phyloP scores from a whole-genome alignment of 2,888 invertebrate species.

The Dynastes grantii region DNA sequence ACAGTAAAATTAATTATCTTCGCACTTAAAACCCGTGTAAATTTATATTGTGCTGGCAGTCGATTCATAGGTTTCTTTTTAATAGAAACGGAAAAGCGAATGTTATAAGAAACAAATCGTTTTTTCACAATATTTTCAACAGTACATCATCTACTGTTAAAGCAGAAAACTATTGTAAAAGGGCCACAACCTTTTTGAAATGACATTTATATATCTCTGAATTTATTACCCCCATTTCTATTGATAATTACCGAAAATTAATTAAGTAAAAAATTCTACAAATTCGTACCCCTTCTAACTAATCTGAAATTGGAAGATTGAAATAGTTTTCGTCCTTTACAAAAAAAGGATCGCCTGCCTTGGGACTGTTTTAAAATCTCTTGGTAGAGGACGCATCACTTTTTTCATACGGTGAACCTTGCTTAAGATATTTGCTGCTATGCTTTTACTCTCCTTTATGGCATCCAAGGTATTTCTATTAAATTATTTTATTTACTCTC shows the following conservation, averaged over 20 bases:
- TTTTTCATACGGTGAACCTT: conserved; percentile 2
- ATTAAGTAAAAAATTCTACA: conserved; percentile 40
- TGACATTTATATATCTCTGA: conserved; percentile 22
- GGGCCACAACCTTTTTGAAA: not conserved
- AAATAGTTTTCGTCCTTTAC: conserved; percentile 37
- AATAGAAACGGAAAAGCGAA: no score
- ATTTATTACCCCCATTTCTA: conserved; percentile 20
- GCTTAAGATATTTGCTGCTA: not conserved
- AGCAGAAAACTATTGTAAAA: not conserved
- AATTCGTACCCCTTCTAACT: conserved; percentile 10
- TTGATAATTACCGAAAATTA: conserved; percentile 32
- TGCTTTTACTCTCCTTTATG: not conserved
- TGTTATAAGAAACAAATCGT: no score
- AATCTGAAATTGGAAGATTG: conserved; percentile 35
- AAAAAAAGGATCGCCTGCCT: conserved; percentile 28
- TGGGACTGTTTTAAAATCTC: conserved; percentile 5
- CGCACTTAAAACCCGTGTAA: no score
- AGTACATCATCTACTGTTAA: not conserved
- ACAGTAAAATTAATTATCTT: no score
- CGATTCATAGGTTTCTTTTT: no score
- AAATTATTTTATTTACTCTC: conserved; percentile 8
- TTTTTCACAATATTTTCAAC: no score
- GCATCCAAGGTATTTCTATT: conserved; percentile 7
- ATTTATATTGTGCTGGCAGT: no score
- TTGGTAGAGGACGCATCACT: conserved; percentile 17